phyloP scores from a whole-genome alignment of 2,797 vertebrate genomes.

The Paedocypris micromegethes region DNA sequence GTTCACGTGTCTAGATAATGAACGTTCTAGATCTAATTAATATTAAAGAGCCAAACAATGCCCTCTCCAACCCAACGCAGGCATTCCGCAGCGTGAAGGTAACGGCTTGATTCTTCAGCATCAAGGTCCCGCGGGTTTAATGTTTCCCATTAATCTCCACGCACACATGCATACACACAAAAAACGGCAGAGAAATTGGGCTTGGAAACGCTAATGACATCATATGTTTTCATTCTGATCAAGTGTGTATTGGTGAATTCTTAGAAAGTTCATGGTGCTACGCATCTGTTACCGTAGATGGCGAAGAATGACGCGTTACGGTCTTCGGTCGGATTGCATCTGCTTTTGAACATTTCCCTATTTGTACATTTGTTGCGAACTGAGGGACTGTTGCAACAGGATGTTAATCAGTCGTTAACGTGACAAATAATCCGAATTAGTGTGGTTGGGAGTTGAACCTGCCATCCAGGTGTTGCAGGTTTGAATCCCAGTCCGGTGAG shows the following conservation, averaged over 20 bases:
- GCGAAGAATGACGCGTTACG: constrained; percentile 3
- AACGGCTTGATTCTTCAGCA: constrained; percentile 42
- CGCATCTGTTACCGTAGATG: constrained; percentile 20
- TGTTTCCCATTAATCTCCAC: constrained; percentile 47
- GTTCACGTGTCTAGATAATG: too few relatives aligned
- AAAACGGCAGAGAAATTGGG: constrained; percentile 20
- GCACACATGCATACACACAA: constrained; percentile 9
- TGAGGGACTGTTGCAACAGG: too few relatives aligned
- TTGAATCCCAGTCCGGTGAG: too few relatives aligned
- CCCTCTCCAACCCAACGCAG: constrained; percentile 41
- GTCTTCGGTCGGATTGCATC: not conserved
- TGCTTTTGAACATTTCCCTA: not conserved
- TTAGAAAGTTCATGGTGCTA: constrained; percentile 30
- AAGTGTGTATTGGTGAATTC: constrained; percentile 32
- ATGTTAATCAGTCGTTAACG: too few relatives aligned
- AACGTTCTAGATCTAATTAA: too few relatives aligned
- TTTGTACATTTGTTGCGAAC: not conserved
- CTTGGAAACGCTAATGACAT: constrained; percentile 43
- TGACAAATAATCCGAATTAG: too few relatives aligned
- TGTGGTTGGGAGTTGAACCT: too few relatives aligned
- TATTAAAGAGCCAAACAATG: constrained; percentile 38
- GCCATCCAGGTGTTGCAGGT: too few relatives aligned
- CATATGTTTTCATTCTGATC: constrained; percentile 53
- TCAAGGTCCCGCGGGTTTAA: constrained; percentile 45
- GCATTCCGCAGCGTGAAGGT: constrained; percentile 47